phyloP scores from a whole-genome alignment of 2,797 vertebrate species.

The Buphagus erythrorhynchus region DNA sequence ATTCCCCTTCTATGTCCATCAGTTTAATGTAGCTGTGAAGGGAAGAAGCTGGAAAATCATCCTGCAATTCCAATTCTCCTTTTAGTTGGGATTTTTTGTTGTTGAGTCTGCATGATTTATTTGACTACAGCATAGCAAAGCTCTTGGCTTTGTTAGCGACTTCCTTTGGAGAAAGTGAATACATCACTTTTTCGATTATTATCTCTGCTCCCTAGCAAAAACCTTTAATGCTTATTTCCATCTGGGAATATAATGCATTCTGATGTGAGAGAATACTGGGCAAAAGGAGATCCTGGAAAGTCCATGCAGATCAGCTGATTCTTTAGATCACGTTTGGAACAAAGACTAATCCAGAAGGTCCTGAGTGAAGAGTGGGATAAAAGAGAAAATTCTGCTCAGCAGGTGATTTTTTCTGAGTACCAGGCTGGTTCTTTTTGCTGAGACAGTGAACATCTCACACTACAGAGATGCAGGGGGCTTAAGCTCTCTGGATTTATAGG shows the following conservation, averaged over 20 bases:
- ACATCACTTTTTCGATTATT: background rate
- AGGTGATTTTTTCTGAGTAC: background rate
- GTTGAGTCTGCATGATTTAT: background rate
- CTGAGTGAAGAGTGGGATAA: background rate
- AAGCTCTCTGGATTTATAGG: background rate
- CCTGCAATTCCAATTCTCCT: background rate
- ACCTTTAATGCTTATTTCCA: background rate
- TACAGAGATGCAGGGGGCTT: background rate
- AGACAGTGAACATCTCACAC: background rate
- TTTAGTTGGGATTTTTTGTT: background rate
- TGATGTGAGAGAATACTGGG: background rate
- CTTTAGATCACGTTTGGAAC: background rate
- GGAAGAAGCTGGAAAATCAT: background rate
- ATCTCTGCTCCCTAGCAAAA: background rate
- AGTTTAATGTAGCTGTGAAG: background rate
- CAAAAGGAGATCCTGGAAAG: background rate
- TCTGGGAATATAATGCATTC: background rate
- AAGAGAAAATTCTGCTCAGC: background rate
- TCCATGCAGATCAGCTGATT: background rate
- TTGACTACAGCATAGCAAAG: background rate
- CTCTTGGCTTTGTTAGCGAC: background rate
- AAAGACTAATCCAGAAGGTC: background rate
- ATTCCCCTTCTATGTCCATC: background rate
- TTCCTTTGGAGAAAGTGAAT: background rate
- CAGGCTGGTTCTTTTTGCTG: background rate